A percentile compares a stretch with the other conserved stretches of the same genome.
These are phyloP conservation scores for Catalaphyllia jardinei DNA, from an alignment of 64 coral and sea anemone species.

Conservation along the genomic window DNA sequence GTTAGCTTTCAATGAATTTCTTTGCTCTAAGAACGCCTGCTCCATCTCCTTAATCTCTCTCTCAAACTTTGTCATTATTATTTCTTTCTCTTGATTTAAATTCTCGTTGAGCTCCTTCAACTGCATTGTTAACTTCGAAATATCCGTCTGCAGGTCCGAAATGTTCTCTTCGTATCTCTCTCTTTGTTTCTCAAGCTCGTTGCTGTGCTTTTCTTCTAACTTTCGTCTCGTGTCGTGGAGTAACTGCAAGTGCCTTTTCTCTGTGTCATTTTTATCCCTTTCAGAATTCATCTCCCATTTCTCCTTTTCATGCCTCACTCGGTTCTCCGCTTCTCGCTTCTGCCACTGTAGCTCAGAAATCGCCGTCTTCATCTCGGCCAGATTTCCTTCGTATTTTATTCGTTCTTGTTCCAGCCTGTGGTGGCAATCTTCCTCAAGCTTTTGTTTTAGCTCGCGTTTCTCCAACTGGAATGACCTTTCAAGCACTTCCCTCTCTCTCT, in stretches of 20 bases:
- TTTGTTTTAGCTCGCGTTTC: slow-evolving; percentile 76
- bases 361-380: slow-evolving; percentile 70
- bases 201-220: slow-evolving; percentile 58
- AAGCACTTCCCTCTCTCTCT: slow-evolving; percentile 78
- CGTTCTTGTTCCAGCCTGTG: slow-evolving; percentile 77
- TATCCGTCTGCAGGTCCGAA: slow-evolving; percentile 73
- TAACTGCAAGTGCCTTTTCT: slow-evolving; percentile 69
- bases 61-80: slow-evolving; percentile 88
- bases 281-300: slow-evolving; percentile 85
- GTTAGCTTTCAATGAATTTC: slow-evolving; percentile 71
- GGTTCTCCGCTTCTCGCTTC: slow-evolving; percentile 84
- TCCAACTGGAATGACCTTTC: slow-evolving; percentile 77
- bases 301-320: slow-evolving; percentile 77
- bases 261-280: slow-evolving; percentile 86
- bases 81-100: slow-evolving; percentile 89
- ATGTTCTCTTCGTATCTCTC: slow-evolving; percentile 91
- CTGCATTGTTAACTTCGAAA: slow-evolving; percentile 84
- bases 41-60: slow-evolving; percentile 97
- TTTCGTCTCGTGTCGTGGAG: slow-evolving; percentile 75
- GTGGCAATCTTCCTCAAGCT: slow-evolving; percentile 77
- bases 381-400: slow-evolving; percentile 63
- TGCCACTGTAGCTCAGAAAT: slow-evolving; percentile 94
- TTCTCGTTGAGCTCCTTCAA: slow-evolving; percentile 93
- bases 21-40: slow-evolving; percentile 83
- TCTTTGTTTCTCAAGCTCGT: slow-evolving; percentile 78